phyloP scores from a whole-genome alignment of 1,140 invertebrate species.

The Atta colombica region DNA sequence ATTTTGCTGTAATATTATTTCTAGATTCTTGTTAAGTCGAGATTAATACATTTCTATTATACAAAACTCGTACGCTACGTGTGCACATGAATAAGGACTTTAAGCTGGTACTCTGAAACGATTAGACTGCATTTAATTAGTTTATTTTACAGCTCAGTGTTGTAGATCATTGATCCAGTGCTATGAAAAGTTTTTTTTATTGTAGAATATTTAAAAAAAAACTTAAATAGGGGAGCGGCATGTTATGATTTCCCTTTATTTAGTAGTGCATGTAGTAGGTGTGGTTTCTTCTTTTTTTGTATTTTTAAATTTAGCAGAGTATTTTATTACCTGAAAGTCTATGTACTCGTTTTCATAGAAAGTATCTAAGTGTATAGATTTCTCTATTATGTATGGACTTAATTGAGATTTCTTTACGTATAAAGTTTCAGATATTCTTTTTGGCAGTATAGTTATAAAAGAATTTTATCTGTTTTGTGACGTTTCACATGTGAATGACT shows the following conservation, averaged over 20 bases:
- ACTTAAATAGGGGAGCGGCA: not conserved
- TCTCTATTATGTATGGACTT: conserved; percentile 3
- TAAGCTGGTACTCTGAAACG: conserved; percentile 30
- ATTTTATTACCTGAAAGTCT: conserved; percentile 13
- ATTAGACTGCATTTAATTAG: conserved; percentile 66
- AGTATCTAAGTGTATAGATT: conserved; percentile 33
- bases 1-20: conserved; percentile 25
- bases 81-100: conserved; percentile 4
- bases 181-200: conserved; percentile 54
- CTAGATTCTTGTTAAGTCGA: conserved; percentile 4
- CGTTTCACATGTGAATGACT: conserved; percentile 20
- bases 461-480: conserved; percentile 18
- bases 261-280: conserved; percentile 52
- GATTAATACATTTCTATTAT: conserved; percentile 11
- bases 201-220: conserved; percentile 22
- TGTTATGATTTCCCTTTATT: conserved; percentile 26
- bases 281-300: conserved; percentile 34
- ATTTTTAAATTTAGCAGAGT: conserved; percentile 18
- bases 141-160: conserved; percentile 51
- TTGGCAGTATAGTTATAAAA: conserved; percentile 14
- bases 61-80: not conserved
- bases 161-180: conserved; percentile 44
- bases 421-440: conserved; percentile 9
- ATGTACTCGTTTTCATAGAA: conserved; percentile 18
- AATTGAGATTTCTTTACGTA: conserved; percentile 19